Conservation (phyloP, 2,113 vertebrate species). For the Ceratotherium simum region DNA sequence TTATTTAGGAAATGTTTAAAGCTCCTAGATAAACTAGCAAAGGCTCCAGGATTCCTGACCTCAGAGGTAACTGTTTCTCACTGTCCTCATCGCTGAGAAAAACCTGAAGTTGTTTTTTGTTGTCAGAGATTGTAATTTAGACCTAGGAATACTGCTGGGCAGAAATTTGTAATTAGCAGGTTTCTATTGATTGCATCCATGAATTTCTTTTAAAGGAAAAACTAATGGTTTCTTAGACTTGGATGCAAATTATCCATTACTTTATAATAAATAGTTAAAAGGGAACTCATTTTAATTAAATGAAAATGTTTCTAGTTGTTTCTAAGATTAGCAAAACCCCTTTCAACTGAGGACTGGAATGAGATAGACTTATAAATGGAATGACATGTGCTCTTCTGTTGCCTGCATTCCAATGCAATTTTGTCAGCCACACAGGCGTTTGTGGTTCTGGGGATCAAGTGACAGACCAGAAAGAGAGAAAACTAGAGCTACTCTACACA, state of each 20-base stretch:
- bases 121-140: constrained; percentile 14
- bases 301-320: constrained; percentile 47
- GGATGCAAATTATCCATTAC: background rate
- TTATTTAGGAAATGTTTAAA: constrained; percentile 24
- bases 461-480: constrained; percentile 63
- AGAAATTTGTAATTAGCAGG: constrained; percentile 4
- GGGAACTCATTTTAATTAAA: constrained; percentile 5
- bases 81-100: background rate
- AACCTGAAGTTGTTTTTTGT: background rate
- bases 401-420: constrained; percentile 28
- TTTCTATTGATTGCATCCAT: background rate
- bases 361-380: constrained; percentile 45
- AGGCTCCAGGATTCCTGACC: background rate
- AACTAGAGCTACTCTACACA: background rate
- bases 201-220: constrained; percentile 58
- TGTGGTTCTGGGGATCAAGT: constrained; percentile 27
- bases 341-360: constrained; percentile 2
- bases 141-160: background rate
- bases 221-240: background rate
- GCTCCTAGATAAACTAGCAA: background rate
- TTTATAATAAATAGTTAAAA: constrained; percentile 32
- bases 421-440: constrained; percentile 49
- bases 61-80: background rate
- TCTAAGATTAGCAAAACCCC: constrained; percentile 61
- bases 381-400: background rate